Evolutionary conservation across 2,113 vertebrate genomes (phyloP), one percentile per base, ranked within the genome.

Genomic region (Coryphaenoides rupestris): DNA sequence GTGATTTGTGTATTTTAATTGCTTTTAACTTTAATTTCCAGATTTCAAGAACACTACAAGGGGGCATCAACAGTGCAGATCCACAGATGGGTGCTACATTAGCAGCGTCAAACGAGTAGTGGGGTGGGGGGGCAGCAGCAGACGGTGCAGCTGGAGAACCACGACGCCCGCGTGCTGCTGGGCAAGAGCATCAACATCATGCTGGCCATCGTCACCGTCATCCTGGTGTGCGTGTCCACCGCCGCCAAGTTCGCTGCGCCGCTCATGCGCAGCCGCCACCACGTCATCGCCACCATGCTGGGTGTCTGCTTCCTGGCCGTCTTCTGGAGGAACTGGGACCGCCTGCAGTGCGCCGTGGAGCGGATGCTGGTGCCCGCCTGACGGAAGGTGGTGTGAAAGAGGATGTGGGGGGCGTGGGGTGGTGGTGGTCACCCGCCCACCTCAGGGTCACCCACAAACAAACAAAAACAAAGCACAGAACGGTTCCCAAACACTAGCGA

Each of bases 121-220:
- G 13, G 13, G n/a, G n/a, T n/a, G n/a, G n/a, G n/a, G 33, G 10
- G 6, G 33, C n/a, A n/a, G n/a, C 95, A 96, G 80, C 96, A 98
- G 75, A 94, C 95, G 54, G 95, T 95, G 4, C 95, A 98, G 88
- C 89, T 98, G 58, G 96, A 98, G 71, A 95, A 93, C 0, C 93
- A 89, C 50, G 94, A 95, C 0, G 95, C 95, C 0, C 85, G 95
- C 4, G 92, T 94, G 0, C 83, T 99, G 60, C 91, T 99, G 79
- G 95, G 94, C 69, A 97, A 98, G 81, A 94, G 93, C 92, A 98
- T 99, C 90, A 98, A 95, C 1, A 94, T 99, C 80, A 93, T 99
- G 88, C 89, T 99, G 77, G 96, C 95, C 19, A 90, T 99, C 72
- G 93, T 96, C 89, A 96, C 96, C 0, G 95, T 98, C 85, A 88